A percentile compares a stretch with the other conserved stretches of the same genome.
phyloP scores from a whole-genome alignment of 2,888 invertebrate genomes.

The Desoria tigrina region DNA sequence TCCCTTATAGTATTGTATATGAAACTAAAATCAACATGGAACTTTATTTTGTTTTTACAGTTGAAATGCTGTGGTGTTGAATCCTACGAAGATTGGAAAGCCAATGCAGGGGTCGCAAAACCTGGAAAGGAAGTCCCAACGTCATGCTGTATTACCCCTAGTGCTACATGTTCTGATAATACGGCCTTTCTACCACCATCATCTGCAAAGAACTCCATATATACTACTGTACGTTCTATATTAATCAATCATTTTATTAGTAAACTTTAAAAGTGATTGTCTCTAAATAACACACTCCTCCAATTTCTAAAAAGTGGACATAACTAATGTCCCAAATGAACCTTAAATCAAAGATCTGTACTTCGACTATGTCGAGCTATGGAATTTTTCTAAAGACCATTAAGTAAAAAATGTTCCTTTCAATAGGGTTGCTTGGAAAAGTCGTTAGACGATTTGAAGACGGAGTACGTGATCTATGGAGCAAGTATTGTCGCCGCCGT shows the following conservation, averaged over 20 bases:
- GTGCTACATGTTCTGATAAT: slow-evolving; percentile 1
- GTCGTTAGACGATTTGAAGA: slow-evolving; percentile 56
- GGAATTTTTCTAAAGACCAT: too few relatives aligned
- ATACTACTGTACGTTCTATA: slow-evolving; percentile 47
- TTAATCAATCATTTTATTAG: not conserved
- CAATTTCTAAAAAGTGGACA: too few relatives aligned
- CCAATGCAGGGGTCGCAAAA: slow-evolving; percentile 3
- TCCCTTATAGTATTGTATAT: too few relatives aligned
- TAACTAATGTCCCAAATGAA: too few relatives aligned
- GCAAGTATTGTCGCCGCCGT: slow-evolving; percentile 60
- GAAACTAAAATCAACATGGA: too few relatives aligned
- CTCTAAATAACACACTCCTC: too few relatives aligned
- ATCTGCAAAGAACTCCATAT: slow-evolving; percentile 39
- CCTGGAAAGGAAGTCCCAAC: slow-evolving; percentile 10
- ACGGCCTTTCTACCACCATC: too few relatives aligned
- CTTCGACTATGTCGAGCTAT: too few relatives aligned
- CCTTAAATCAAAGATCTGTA: not conserved
- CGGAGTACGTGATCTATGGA: slow-evolving; percentile 58
- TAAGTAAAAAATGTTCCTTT: too few relatives aligned
- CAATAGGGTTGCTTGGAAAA: slow-evolving; percentile 42
- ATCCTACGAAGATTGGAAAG: slow-evolving; percentile 54
- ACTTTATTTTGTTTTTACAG: slow-evolving; percentile 42
- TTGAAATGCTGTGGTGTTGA: slow-evolving; percentile 57
- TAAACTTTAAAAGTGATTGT: too few relatives aligned
- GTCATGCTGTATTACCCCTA: slow-evolving; percentile 21